Conservation (phyloP, 2,888 invertebrate species). For the Campoplex capitator region DNA sequence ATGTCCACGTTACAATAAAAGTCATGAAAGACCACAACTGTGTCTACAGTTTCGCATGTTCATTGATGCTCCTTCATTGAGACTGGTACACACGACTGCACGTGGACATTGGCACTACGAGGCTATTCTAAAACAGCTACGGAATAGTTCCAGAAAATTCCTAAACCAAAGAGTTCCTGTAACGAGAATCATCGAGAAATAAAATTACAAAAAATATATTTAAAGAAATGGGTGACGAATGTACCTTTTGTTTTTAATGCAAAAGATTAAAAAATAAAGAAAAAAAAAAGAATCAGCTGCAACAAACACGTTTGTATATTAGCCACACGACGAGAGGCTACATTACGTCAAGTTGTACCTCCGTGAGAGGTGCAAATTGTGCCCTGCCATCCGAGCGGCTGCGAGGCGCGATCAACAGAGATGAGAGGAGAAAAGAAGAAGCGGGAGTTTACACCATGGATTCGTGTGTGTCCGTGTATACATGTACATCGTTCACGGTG, state of each 20-base stretch:
- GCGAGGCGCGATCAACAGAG: slow-evolving; percentile 34
- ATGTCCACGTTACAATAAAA: slow-evolving; percentile 12
- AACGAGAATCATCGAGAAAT: background rate
- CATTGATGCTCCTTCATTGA: slow-evolving; percentile 19
- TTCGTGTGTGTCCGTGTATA: slow-evolving; percentile 14
- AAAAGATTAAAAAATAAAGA: background rate
- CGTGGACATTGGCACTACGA: background rate
- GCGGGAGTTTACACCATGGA: slow-evolving; percentile 16
- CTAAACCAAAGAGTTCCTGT: background rate
- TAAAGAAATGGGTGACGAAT: background rate
- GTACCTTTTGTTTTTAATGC: background rate
- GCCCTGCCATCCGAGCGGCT: slow-evolving; percentile 41
- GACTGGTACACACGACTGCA: background rate
- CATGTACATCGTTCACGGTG: slow-evolving; percentile 55
- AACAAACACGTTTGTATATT: slow-evolving; percentile 42
- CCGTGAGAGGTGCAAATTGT: slow-evolving; percentile 62
- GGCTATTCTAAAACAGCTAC: background rate
- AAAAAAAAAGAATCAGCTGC: background rate
- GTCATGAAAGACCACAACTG: background rate
- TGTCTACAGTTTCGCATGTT: background rate
- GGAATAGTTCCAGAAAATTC: background rate
- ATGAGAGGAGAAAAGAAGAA: slow-evolving; percentile 40
- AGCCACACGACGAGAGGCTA: slow-evolving; percentile 38
- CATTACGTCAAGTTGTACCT: slow-evolving; percentile 35
- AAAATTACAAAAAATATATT: background rate